Evolutionary conservation across 2,797 vertebrate species (phyloP).

Genomic region (Pseudochirops corinnae): DNA sequence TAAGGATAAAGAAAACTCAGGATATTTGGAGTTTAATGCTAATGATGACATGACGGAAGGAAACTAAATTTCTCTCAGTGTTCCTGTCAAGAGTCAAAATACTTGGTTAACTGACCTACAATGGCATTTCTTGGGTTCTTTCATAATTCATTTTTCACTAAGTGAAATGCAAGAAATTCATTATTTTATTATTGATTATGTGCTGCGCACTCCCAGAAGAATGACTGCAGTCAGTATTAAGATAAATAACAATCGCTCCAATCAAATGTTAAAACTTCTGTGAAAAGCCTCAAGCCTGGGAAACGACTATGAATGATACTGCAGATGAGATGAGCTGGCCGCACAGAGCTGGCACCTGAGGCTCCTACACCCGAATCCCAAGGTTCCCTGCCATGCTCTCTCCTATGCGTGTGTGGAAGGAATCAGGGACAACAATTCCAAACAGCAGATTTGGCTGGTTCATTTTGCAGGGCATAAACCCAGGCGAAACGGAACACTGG

Average conservation of each 20-base stretch:
- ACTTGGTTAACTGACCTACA: not conserved
- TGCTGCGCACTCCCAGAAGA: conserved; percentile 25
- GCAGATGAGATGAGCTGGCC: not conserved
- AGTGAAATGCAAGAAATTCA: conserved; percentile 35
- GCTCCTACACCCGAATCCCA: not conserved
- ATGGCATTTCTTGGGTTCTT: not conserved
- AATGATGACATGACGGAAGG: not conserved
- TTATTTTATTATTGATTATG: conserved; percentile 25
- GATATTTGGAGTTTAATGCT: not conserved
- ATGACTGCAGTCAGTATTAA: conserved; percentile 31
- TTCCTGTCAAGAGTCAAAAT: not conserved
- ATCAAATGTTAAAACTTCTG: conserved; percentile 13
- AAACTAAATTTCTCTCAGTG: not conserved
- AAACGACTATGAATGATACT: not conserved
- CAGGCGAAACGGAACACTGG: rapidly evolving
- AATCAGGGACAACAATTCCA: not conserved
- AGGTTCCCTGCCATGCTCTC: not conserved
- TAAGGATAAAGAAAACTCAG: not conserved
- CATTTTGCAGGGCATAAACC: rapidly evolving
- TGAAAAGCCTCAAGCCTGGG: conserved; percentile 18
- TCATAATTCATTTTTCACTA: conserved; percentile 41
- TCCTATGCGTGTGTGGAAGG: not conserved
- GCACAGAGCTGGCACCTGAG: not conserved
- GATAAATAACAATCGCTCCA: conserved; percentile 13
- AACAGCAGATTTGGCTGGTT: not conserved